Evolutionary conservation across 2,888 invertebrate genomes (phyloP).

Genomic region (Pimpla rufipes): DNA sequence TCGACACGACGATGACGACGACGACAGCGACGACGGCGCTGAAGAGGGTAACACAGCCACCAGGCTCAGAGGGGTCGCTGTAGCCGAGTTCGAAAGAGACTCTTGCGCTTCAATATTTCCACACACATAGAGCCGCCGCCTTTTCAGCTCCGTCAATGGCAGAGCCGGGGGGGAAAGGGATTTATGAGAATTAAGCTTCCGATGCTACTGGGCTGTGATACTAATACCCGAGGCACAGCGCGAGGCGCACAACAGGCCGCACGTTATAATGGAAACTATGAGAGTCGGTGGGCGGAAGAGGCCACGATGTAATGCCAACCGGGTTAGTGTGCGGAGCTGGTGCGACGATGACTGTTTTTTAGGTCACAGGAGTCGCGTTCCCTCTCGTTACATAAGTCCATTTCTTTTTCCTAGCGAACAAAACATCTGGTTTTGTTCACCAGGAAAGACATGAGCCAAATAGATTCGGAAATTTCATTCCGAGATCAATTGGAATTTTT

Average conservation of each 20-base stretch:
- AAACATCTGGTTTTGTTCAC: background rate
- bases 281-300: background rate
- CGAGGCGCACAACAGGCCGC: background rate
- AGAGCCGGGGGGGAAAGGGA: constrained; percentile 10
- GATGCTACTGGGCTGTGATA: background rate
- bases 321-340: background rate
- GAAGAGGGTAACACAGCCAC: background rate
- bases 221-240: constrained; percentile 2
- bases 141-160: constrained; percentile 43
- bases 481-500: no score
- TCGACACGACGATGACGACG: constrained; percentile 1
- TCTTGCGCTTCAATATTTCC: constrained; percentile 45
- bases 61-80: background rate
- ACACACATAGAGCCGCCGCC: constrained; percentile 3
- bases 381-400: background rate
- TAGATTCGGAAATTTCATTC: no score
- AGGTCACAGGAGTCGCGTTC: background rate
- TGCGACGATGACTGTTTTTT: background rate
- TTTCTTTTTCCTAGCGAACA: background rate
- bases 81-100: constrained; percentile 38
- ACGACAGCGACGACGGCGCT: constrained; percentile 11
- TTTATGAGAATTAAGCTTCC: constrained; percentile 34
- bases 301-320: background rate
- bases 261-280: constrained; percentile 5
- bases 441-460: no score